Conservation (phyloP, 2,888 invertebrate genomes). For the Agrypnus murinus region DNA sequence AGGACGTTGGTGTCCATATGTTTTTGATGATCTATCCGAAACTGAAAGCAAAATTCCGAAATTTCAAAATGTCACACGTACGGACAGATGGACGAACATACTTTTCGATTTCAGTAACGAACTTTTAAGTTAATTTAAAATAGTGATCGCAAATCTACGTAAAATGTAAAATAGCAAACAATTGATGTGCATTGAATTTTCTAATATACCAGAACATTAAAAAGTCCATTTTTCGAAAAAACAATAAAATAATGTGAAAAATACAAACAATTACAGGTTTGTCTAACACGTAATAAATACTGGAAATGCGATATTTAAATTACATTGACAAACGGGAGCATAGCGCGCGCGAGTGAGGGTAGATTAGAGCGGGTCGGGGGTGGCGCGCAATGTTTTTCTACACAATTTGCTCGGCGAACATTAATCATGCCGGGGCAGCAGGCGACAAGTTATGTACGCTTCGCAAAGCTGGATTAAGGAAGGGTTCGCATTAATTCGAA, state of each 20-base stretch:
- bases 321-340: constrained; percentile 50
- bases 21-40: no score
- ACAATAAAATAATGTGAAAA: constrained; percentile 5
- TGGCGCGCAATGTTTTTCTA: constrained; percentile 71
- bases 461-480: constrained; percentile 53
- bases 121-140: no score
- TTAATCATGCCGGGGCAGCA: constrained; percentile 68
- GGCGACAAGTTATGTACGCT: constrained; percentile 54
- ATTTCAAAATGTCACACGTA: no score
- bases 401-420: constrained; percentile 73
- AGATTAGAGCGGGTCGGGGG: constrained; percentile 58
- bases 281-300: constrained; percentile 53
- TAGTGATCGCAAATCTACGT: no score
- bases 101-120: no score
- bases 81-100: no score
- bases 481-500: constrained; percentile 54
- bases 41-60: no score
- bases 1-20: no score
- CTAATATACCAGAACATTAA: no score
- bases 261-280: constrained; percentile 32
- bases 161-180: no score
- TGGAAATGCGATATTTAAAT: constrained; percentile 57
- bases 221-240: background rate
- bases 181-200: no score
- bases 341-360: constrained; percentile 54